phyloP scores from a whole-genome alignment of 37 sponge, comb jelly and placozoan genomes.

The Axinella damicornis region DNA sequence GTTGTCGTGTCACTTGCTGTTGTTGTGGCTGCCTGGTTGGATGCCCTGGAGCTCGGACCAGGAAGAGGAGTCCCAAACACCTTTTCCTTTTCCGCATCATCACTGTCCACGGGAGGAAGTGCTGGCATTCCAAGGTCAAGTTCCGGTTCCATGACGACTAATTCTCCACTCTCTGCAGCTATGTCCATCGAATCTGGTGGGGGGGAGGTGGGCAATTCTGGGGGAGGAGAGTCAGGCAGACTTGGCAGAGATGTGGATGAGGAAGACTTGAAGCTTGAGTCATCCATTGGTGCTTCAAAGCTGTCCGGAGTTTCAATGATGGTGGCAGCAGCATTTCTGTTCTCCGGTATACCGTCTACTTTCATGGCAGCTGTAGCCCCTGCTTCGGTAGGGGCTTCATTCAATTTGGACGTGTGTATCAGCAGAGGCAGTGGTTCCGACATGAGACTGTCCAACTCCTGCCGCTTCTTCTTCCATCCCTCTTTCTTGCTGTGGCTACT shows the following conservation, averaged over 20 bases:
- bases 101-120: too few species aligned
- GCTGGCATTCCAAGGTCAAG: background rate
- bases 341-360: background rate
- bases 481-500: background rate
- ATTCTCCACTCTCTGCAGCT: background rate
- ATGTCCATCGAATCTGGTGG: too few species aligned
- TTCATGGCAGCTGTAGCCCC: background rate
- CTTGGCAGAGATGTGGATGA: conserved; percentile 12
- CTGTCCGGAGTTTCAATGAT: too few species aligned
- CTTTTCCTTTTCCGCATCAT: too few species aligned
- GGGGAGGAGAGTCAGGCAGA: conserved; percentile 16
- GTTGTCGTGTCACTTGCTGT: too few species aligned
- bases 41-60: too few species aligned
- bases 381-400: background rate
- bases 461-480: conserved; percentile 7
- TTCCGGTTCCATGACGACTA: background rate
- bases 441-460: background rate
- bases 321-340: too few species aligned
- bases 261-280: background rate
- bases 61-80: too few species aligned
- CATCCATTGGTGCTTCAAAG: too few species aligned
- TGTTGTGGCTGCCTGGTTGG: too few species aligned
- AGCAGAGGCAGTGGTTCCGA: conserved; percentile 5
- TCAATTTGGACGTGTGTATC: background rate
- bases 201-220: conserved; percentile 8